These are phyloP conservation scores for Macrosiphum euphorbiae DNA, from an alignment of 2,888 invertebrate species.

Conservation along the genomic window DNA sequence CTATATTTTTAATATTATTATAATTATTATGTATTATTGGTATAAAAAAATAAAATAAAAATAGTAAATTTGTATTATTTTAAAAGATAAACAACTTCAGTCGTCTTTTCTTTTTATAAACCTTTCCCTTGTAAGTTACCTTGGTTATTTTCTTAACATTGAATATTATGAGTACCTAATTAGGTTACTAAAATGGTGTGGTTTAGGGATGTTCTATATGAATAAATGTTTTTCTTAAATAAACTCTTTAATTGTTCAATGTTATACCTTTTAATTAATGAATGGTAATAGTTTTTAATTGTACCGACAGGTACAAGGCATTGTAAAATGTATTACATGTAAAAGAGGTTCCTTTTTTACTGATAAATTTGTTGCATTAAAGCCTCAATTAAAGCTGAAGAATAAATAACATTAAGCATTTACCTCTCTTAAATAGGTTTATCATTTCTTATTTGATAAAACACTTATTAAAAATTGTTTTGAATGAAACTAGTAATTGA, in stretches of 20 bases:
- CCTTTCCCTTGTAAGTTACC: constrained; percentile 63
- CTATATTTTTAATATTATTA: constrained; percentile 58
- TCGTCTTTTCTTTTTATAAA: constrained; percentile 62
- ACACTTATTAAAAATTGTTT: background rate
- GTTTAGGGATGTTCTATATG: constrained; percentile 35
- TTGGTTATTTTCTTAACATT: constrained; percentile 48
- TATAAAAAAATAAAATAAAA: constrained; percentile 55
- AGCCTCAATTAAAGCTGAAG: background rate
- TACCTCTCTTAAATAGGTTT: background rate
- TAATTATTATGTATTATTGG: constrained; percentile 59
- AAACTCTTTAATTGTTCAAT: background rate
- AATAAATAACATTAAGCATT: background rate
- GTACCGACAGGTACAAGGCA: no score
- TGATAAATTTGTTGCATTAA: background rate
- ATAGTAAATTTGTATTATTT: constrained; percentile 62
- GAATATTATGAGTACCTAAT: background rate
- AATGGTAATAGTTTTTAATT: background rate
- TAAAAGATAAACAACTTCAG: constrained; percentile 55
- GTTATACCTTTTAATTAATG: background rate
- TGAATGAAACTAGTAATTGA: background rate
- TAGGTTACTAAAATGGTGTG: constrained; percentile 45
- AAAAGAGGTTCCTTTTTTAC: background rate
- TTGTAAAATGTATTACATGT: background rate
- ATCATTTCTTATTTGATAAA: background rate
- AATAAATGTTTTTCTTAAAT: background rate